Evolutionary conservation across 2,888 invertebrate genomes (phyloP), one percentile per base, ranked within the genome.

Genomic region (Plusia festucae): DNA sequence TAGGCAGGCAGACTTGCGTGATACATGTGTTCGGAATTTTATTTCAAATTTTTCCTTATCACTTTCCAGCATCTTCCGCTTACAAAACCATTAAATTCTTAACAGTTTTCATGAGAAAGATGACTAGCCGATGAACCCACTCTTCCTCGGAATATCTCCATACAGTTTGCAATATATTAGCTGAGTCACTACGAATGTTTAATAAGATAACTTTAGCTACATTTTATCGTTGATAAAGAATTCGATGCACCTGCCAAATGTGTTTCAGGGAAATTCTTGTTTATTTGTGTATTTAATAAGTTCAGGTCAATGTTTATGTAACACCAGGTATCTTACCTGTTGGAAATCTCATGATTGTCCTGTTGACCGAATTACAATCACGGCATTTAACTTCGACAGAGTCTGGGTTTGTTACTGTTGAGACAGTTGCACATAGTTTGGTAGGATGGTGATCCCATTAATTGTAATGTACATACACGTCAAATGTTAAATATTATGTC

Each of bases 211-310:
- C 18, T 9, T 61, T 63, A 58, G 18, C 27, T 15, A 65, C 51
- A 59, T 9, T 30, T 66, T 57, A 65, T 52, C 62, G 60, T 69
- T 53, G 34, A 5, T 55, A 22, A 70, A 66, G 63, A 66, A 64
- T 53, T 51, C 46, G 56, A 53, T 53, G 40, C 34, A 20, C 53
- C 44, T 61, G 73, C 73, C 75, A 74, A 74, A 70, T 70, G 54
- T 44, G 44, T 53, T 59, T 66, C 66, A 40, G 30, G 53, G 53
- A 61, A 66, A 53, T 62, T 64, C 40, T 54, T 40, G 51, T 30
- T 34, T 15, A 27, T 32, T 6, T 34, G 2, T 51, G 8, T 44
- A 11, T 53, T 60, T 61, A 46, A 72, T 60, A 60, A 40, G 52
- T 60, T 49, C 27, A 54, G 30, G 53, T 63, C 51, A 58, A 63